Base-by-base conservation (phyloP, 2,888 invertebrate genomes). In the Temnothorax rugatulus region DNA sequence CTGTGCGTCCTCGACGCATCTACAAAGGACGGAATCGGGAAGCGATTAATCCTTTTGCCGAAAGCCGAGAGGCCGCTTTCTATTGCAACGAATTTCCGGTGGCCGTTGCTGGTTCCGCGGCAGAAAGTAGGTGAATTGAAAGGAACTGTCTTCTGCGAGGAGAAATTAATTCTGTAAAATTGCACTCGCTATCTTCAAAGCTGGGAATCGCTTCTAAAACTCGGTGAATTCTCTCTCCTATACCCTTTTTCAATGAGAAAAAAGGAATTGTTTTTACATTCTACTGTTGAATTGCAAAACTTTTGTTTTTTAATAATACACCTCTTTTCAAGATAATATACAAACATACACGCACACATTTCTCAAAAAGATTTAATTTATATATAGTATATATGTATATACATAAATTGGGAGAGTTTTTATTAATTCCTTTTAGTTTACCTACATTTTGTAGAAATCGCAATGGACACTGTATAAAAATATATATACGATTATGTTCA, bases 31-130 rank as follows among this genome's bases (percentile, higher is more conserved):
- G 29, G 15, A 82, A 76, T 74, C 76, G 76, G 8, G 64, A 63
- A 82, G 52, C 74, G 81, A 73, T 82, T 71, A 73, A 82, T 73
- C 61, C 74, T 59, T 66, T 83, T 68, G 68, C 50, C 68, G 47
- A 38, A 73, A 76, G 21, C 21, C 47, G 64, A 66, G 15, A 21
- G 68, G 75, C 34, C 54, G 77, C 41, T 79, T 79, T 79, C 57
- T 69, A 34, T 69, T 44, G 77, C 71, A 69, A 25, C 77, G 57
- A 79, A 79, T 79, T 79, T 69, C 77, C 77, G 44, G n/a, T 79
- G 34, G 64, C 50, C 50, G 57, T 79, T 79, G 34, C 69, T 44
- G 44, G 44, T 57, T 66, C 29, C 57, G 69, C 44, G 29, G 71
- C 15, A 79, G 52, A 79, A 79, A 79, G 21, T 57, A 57, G 41